These are phyloP conservation scores for Danio aesculapii DNA, from an alignment of 2,797 vertebrate genomes.

Conservation along the genomic window DNA sequence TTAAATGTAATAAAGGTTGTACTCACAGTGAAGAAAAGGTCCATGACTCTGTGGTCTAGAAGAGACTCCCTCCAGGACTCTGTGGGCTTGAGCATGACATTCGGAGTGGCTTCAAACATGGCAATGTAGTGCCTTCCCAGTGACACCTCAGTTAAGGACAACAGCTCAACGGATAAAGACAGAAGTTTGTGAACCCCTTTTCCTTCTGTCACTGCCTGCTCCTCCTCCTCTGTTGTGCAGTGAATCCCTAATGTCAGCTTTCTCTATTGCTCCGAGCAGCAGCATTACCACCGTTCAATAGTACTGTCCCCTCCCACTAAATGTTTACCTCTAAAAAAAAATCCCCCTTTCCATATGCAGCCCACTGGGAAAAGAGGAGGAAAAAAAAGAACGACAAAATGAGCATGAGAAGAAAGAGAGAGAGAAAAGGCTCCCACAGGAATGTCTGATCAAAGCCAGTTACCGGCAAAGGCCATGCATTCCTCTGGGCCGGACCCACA, in stretches of 20 bases:
- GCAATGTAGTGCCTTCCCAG: slow-evolving; percentile 99
- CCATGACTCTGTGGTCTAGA: slow-evolving; percentile 97
- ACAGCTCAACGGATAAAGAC: slow-evolving; percentile 71
- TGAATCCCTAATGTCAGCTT: slow-evolving; percentile 56
- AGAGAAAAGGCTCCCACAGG: slow-evolving; percentile 83
- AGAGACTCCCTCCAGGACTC: slow-evolving; percentile 98
- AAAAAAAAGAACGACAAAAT: slow-evolving; percentile 27
- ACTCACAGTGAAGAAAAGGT: slow-evolving; percentile 99
- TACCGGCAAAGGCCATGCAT: slow-evolving; percentile 84
- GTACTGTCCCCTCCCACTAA: slow-evolving; percentile 50
- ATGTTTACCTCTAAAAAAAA: slow-evolving; percentile 54
- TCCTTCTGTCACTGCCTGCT: slow-evolving; percentile 32
- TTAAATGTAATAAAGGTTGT: neutral
- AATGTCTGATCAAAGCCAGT: slow-evolving; percentile 90
- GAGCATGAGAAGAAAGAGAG: neutral
- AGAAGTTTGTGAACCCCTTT: neutral
- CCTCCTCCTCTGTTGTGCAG: slow-evolving; percentile 45
- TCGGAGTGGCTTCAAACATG: slow-evolving; percentile 99
- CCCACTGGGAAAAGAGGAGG: slow-evolving; percentile 42
- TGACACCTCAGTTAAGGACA: slow-evolving; percentile 95
- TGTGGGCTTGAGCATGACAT: slow-evolving; percentile 96
- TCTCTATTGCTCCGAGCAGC: slow-evolving; percentile 21
- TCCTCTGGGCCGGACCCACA: slow-evolving; percentile 80
- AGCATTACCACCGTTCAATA: slow-evolving; percentile 47
- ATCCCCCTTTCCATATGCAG: slow-evolving; percentile 55